A percentile compares a stretch with the other conserved stretches of the same genome.
phyloP scores from a whole-genome alignment of 2,113 vertebrate species.

The Cichladusa arquata region DNA sequence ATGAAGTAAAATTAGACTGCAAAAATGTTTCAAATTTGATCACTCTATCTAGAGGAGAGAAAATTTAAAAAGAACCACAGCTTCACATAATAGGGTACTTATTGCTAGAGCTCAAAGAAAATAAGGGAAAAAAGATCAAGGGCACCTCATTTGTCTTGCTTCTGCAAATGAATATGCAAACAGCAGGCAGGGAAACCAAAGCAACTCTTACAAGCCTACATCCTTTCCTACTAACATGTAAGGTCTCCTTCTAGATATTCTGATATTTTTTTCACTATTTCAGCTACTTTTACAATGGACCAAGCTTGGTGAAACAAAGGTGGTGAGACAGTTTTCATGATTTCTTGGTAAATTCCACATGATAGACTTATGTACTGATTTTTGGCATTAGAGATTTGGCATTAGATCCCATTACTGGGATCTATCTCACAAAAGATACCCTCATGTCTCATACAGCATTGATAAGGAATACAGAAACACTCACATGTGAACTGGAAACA shows the following conservation, averaged over 20 bases:
- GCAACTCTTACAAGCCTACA: not conserved
- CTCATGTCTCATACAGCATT: not conserved
- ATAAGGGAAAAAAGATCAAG: not conserved
- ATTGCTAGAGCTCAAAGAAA: not conserved
- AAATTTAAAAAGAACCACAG: not conserved
- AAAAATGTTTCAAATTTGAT: not conserved
- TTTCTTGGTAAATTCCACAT: not conserved
- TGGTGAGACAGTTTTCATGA: not conserved
- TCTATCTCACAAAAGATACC: not conserved
- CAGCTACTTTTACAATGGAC: not conserved
- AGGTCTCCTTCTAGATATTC: not conserved
- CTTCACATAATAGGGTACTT: not conserved
- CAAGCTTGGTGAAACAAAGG: not conserved
- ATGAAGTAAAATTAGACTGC: not conserved
- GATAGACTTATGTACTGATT: not conserved
- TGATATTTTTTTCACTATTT: not conserved
- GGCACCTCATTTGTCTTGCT: not conserved
- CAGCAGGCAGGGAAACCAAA: not conserved
- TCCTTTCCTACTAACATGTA: not conserved
- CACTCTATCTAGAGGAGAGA: not conserved
- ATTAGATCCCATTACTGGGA: not conserved
- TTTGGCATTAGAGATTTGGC: not conserved
- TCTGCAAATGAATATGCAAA: not conserved
- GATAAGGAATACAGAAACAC: not conserved
- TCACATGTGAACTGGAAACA: not conserved